A percentile compares a stretch with the other conserved stretches of the same genome.
Evolutionary conservation across 2,113 vertebrate genomes (phyloP).

Genomic region (Variabilichromis moorii): DNA sequence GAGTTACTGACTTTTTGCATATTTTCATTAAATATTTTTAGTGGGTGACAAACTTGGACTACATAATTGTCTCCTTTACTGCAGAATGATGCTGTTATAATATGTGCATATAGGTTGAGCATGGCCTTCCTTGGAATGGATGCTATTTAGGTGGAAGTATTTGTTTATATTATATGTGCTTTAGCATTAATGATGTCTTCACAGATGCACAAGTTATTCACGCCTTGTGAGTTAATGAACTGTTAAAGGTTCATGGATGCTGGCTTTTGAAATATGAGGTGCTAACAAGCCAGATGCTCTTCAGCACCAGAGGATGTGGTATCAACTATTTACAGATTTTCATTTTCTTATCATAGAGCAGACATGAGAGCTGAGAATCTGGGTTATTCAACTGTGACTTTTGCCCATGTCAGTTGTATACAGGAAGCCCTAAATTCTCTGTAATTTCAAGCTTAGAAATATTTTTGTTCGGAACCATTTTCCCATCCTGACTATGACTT

Average conservation of each 20-base stretch:
- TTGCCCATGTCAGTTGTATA: neutral
- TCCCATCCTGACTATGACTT: neutral
- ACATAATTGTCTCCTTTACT: neutral
- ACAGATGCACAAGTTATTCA: neutral
- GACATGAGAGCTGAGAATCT: neutral
- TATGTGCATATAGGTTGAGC: neutral
- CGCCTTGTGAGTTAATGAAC: neutral
- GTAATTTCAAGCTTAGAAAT: neutral
- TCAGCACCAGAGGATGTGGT: neutral
- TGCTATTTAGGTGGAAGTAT: neutral
- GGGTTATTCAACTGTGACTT: neutral
- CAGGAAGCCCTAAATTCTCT: neutral
- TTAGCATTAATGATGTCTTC: neutral
- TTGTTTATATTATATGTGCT: neutral
- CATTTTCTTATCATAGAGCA: neutral
- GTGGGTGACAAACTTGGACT: neutral
- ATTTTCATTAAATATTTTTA: neutral
- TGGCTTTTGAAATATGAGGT: neutral
- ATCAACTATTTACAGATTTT: neutral
- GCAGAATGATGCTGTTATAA: neutral
- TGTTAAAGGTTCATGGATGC: neutral
- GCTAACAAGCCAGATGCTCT: neutral
- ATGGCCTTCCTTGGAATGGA: neutral
- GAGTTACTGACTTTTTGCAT: neutral
- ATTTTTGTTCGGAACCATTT: neutral